Base-by-base conservation (phyloP, 2,888 invertebrate genomes). In the Protophormia terraenovae region DNA sequence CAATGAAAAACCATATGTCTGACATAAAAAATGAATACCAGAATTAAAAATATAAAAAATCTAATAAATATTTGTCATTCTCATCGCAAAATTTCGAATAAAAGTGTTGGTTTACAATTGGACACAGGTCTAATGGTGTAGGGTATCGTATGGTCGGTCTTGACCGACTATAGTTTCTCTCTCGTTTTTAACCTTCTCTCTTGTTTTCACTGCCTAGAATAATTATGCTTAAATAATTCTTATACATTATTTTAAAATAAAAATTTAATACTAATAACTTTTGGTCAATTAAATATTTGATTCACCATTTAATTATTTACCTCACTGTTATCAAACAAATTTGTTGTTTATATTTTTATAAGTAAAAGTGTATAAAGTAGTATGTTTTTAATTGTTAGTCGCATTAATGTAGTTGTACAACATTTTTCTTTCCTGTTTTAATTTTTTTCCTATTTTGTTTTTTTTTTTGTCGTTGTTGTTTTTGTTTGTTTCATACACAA, bases 361-460 rank as follows among this genome's bases (percentile, higher is more conserved):
- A 19, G 45, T 64, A 12, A 3, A 24, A 16, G 24, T 38, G 22
- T 50, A 12, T 50, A 16, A 50, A 14, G 5, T 12, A 50, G 55
- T 55, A 12, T 66, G 19, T 47, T 45, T 77, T 27, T 35, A 50
- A 69, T 60, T 78, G 29, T 78, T 22, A 41, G 58, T 16, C 29
- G 29, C 24, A 45, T 50, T 55, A 50, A 58, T 71, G 69, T 50
- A 32, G 47, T 16, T 71, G 50, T 60, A 50, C 27, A 58, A 58
- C 58, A 41, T 72, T 72, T 55, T 55, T 24, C 16, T 19, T 58
- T 58, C 72, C 55, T 22, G 12, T 72, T 35, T 24, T n/a, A n/a
- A 4, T 29, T 19, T 71, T 16, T 16, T 62, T 64, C 22, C 29
- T 35, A 27, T 2, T 45, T 47, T 55, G 16, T 41, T 35, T 35